Conservation (phyloP, 1,140 invertebrate species). For the Platorchestia sp. region DNA sequence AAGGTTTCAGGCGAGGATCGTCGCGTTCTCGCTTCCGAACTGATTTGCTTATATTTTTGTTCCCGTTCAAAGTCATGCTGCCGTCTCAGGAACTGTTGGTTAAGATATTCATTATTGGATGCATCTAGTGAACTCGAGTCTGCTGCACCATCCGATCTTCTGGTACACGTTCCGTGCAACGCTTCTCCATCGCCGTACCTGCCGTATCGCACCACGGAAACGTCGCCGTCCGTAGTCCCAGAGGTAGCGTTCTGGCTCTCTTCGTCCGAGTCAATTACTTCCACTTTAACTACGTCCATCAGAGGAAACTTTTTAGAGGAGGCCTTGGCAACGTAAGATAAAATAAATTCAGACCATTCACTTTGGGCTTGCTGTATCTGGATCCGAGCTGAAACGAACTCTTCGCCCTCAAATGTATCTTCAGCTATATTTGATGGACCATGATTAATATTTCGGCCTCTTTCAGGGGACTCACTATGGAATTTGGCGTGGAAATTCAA, state of each 20-base stretch:
- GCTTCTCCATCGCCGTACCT: not conserved
- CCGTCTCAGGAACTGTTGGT: constrained; percentile 20
- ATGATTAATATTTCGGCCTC: not conserved
- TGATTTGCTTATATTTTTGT: constrained; percentile 30
- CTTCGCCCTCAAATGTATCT: not conserved
- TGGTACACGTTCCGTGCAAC: not conserved
- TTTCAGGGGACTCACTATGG: not conserved
- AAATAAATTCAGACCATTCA: constrained; percentile 7
- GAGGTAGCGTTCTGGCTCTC: not conserved
- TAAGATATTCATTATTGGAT: constrained; percentile 27
- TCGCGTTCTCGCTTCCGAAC: not conserved
- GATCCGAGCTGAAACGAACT: not conserved
- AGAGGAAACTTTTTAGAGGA: not conserved
- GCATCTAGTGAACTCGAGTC: not conserved
- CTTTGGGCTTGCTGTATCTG: not conserved
- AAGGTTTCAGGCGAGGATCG: constrained; percentile 22
- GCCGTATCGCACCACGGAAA: not conserved
- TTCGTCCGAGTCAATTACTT: constrained; percentile 46
- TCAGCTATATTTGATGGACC: not conserved
- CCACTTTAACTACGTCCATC: constrained; percentile 21
- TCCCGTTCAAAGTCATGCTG: constrained; percentile 39
- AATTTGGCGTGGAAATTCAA: not conserved
- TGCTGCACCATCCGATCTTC: not conserved
- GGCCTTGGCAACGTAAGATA: not conserved
- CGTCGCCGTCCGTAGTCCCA: not conserved